phyloP scores from a whole-genome alignment of 2,888 invertebrate genomes.

The Zele albiditarsus region DNA sequence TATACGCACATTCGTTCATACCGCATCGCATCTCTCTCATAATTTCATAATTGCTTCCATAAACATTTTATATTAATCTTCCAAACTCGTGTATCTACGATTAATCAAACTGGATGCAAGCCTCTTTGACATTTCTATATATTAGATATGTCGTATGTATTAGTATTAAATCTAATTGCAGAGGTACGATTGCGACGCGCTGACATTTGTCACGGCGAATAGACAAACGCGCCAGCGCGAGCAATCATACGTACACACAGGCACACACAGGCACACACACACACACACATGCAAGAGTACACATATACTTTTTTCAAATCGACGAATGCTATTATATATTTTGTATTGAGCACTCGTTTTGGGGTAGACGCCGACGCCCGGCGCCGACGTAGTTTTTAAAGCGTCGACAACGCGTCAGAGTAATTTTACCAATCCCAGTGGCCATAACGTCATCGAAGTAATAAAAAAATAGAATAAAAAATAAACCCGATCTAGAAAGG shows the following conservation, averaged over 20 bases:
- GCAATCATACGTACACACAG: neutral
- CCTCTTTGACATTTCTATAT: too few relatives aligned
- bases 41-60: too few relatives aligned
- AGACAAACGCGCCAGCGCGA: constrained; percentile 21
- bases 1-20: too few relatives aligned
- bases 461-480: constrained; percentile 50
- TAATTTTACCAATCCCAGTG: constrained; percentile 68
- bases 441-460: constrained; percentile 54
- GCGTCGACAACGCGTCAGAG: constrained; percentile 62
- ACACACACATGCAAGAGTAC: constrained; percentile 50
- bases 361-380: constrained; percentile 68
- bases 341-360: constrained; percentile 71
- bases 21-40: too few relatives aligned
- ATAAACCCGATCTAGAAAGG: neutral
- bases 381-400: constrained; percentile 68
- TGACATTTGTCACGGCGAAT: neutral
- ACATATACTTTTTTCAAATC: constrained; percentile 68
- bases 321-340: constrained; percentile 71
- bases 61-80: too few relatives aligned
- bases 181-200: neutral
- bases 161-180: too few relatives aligned
- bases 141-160: too few relatives aligned
- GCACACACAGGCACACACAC: constrained; percentile 36
- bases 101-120: too few relatives aligned
- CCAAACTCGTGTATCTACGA: too few relatives aligned